phyloP scores from a whole-genome alignment of 1,140 invertebrate species.

The Vollenhovia emeryi region DNA sequence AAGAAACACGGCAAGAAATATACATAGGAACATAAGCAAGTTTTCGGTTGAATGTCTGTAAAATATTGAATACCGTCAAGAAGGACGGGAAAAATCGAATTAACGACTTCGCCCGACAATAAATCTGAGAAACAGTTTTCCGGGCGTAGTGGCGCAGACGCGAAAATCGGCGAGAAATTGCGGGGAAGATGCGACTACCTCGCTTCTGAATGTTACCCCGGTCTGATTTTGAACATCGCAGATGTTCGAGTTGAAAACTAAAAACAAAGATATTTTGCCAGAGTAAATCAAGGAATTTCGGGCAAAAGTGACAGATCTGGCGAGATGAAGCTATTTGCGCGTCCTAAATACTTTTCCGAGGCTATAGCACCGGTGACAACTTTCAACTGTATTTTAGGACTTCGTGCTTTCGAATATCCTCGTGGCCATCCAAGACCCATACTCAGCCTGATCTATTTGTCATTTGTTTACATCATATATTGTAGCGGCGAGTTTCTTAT shows the following conservation, averaged over 20 bases:
- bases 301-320: neutral
- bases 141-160: neutral
- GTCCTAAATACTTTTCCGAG: neutral
- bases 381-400: neutral
- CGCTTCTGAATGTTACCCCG: too few relatives aligned
- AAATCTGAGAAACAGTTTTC: too few relatives aligned
- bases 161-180: neutral
- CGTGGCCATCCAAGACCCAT: neutral
- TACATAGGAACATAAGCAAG: neutral
- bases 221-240: neutral
- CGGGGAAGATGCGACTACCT: neutral
- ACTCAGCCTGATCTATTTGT: slow-evolving; percentile 12
- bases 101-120: too few relatives aligned
- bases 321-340: slow-evolving; percentile 15
- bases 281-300: neutral
- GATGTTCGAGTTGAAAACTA: neutral
- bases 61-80: too few relatives aligned
- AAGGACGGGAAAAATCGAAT: too few relatives aligned
- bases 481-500: neutral
- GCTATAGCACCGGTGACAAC: neutral
- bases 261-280: neutral
- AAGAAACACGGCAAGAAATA: neutral
- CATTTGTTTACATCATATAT: neutral
- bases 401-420: neutral
- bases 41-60: neutral